Evolutionary conservation across 2,113 vertebrate genomes (phyloP).

Genomic region (Motacilla alba): DNA sequence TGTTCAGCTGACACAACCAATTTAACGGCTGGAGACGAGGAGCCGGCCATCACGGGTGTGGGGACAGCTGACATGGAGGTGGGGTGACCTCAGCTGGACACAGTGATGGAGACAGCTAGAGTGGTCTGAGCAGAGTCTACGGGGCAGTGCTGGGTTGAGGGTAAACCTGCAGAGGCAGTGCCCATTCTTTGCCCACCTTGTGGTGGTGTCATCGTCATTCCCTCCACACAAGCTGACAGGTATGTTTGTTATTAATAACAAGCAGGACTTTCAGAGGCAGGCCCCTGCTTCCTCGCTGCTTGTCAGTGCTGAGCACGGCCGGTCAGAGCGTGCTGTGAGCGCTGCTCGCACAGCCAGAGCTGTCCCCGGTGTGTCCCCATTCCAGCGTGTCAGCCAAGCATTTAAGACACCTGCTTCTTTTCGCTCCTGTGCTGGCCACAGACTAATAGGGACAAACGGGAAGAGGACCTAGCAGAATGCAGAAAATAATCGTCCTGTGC

Average conservation of each 20-base stretch:
- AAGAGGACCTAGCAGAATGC: slow-evolving; percentile 54
- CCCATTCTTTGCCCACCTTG: neutral
- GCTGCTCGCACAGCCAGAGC: slow-evolving; percentile 4
- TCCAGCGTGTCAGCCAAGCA: slow-evolving; percentile 22
- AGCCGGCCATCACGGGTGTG: neutral
- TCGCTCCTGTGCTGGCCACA: slow-evolving; percentile 28
- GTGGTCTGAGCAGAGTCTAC: fast-evolving
- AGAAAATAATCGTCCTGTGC: slow-evolving; percentile 56
- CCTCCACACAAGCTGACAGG: neutral
- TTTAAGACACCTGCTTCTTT: slow-evolving; percentile 62
- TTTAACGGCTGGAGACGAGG: neutral
- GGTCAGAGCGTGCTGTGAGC: neutral
- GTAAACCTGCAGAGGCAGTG: fast-evolving
- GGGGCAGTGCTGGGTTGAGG: neutral
- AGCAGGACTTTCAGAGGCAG: neutral
- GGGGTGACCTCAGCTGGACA: neutral
- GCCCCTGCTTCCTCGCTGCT: neutral
- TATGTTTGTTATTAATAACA: neutral
- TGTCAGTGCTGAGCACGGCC: neutral
- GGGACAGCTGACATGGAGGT: neutral
- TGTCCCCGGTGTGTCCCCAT: slow-evolving; percentile 1
- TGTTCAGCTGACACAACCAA: neutral
- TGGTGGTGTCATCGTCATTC: neutral
- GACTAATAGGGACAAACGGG: slow-evolving; percentile 52
- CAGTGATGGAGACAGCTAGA: neutral